phyloP scores from a whole-genome alignment of 2,113 vertebrate genomes.

The Corythornis madagascariensis region DNA sequence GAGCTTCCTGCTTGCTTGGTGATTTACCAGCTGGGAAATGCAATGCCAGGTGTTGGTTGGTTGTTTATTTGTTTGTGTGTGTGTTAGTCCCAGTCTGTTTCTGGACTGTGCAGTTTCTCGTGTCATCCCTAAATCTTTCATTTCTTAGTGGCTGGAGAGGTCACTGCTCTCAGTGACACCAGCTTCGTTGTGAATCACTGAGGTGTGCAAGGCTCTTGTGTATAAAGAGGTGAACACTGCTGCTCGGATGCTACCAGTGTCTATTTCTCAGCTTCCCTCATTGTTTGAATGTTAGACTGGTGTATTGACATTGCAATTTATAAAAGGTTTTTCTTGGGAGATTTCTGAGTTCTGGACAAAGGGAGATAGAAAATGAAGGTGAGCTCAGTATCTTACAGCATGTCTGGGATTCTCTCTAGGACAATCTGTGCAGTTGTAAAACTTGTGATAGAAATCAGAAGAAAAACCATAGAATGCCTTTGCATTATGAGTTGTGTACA shows the following conservation, averaged over 20 bases:
- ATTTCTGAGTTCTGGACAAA: neutral
- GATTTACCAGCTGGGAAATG: neutral
- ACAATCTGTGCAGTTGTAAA: neutral
- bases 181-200: neutral
- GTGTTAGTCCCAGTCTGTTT: neutral
- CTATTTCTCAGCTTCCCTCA: neutral
- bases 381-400: neutral
- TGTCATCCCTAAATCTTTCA: neutral
- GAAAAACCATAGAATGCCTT: neutral
- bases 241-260: neutral
- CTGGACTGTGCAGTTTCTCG: neutral
- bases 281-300: neutral
- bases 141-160: neutral
- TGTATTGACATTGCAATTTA: neutral
- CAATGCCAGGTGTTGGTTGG: neutral
- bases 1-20: neutral
- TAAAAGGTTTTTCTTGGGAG: neutral
- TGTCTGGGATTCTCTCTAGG: neutral
- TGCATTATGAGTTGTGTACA: neutral
- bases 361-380: neutral
- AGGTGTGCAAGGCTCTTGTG: neutral
- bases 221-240: neutral
- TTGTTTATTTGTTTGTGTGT: no score
- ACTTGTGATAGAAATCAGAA: neutral
- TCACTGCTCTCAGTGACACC: neutral